A percentile compares a stretch with the other conserved stretches of the same genome.
phyloP scores from a whole-genome alignment of 2,888 invertebrate species.

The Drosophila engyochracea region DNA sequence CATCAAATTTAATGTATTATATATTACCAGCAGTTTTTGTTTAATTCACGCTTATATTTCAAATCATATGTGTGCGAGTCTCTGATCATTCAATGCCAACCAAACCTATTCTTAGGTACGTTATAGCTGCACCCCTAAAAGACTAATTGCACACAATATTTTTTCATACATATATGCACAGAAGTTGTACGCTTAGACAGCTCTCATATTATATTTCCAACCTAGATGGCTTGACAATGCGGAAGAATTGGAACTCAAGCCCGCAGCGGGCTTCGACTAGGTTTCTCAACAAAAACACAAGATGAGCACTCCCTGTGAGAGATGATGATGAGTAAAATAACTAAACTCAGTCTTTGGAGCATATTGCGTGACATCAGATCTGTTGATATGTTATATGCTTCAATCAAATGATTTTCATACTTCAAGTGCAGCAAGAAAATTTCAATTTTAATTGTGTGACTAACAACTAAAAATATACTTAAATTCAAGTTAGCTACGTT shows the following conservation, averaged over 20 bases:
- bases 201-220: background rate
- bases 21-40: background rate
- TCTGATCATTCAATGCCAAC: slow-evolving; percentile 14
- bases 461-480: background rate
- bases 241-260: slow-evolving; percentile 39
- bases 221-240: slow-evolving; percentile 34
- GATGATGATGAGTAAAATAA: slow-evolving; percentile 21
- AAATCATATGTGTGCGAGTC: background rate
- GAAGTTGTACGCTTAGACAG: slow-evolving; percentile 6
- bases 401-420: slow-evolving; percentile 43
- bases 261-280: slow-evolving; percentile 38
- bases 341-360: background rate
- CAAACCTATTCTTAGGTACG: slow-evolving; percentile 22
- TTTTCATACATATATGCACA: background rate
- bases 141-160: slow-evolving; percentile 34
- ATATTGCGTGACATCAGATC: slow-evolving; percentile 11
- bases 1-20: background rate
- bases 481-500: background rate
- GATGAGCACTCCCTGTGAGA: slow-evolving; percentile 23
- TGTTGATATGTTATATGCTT: slow-evolving; percentile 32
- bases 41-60: background rate
- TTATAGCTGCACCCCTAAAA: slow-evolving; percentile 39
- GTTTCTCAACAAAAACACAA: slow-evolving; percentile 20
- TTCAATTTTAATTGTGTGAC: slow-evolving; percentile 69
- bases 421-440: slow-evolving; percentile 35